Evolutionary conservation across 2,797 vertebrate species (phyloP), one percentile per base, ranked within the genome.

Genomic region (Nyctalus aviator): DNA sequence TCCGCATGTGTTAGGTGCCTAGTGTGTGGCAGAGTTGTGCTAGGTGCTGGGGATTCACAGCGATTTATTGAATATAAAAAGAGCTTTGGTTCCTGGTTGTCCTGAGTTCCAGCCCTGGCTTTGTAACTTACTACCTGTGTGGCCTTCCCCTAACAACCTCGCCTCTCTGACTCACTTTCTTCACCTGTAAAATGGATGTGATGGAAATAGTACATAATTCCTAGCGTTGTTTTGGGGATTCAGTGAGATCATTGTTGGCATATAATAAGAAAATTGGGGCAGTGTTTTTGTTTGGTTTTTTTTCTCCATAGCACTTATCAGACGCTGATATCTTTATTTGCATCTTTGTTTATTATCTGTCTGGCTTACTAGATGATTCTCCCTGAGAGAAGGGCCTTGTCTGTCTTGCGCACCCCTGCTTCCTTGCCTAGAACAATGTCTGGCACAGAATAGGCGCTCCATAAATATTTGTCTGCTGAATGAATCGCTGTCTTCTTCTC

Each of bases 381-480:
- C 37, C 35, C 21, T 14, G 41, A 53, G 72, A 93, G 73, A 83
- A 92, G 62, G 64, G 62, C 46, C 89, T 94, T 72, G 50, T 95
- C 86, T 91, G 57, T 59, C 86, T 81, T 57, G 76, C 21, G 68
- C 69, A 30, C 21, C 15, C 37, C 55, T 57, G 62, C 32, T 69
- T 88, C 48, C n/a, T 48, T 0, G 4, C 53, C n/a, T n/a, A 46
- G 53, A 79, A 88, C 87, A 94, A 91, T 55, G 76, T 59, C 59
- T 84, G 78, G 48, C 90, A 62, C 71, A 44, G 73, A 76, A 75
- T 18, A 75, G 62, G 14, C 30, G 83, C 64, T 93, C 94, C 75
- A 46, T 44, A 84, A 95, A 91, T 87, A 73, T 88, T 94, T 90
- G 92, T 41, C 73, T 78, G 44, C 73, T 55, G 55, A 72, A 59